phyloP scores from a whole-genome alignment of 2,888 invertebrate species.

The Limenitis camilla region DNA sequence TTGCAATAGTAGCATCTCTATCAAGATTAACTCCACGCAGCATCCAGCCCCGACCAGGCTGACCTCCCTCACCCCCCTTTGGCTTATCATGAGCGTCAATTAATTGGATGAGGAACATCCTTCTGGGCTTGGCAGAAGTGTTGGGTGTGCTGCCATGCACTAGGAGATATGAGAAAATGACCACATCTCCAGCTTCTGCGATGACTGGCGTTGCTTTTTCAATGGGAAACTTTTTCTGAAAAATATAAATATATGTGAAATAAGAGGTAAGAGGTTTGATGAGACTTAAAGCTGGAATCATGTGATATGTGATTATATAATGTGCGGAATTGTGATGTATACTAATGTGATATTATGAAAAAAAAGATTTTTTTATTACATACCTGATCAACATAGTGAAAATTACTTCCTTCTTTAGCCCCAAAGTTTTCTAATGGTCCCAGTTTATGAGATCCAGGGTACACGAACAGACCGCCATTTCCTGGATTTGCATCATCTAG shows the following conservation, averaged over 20 bases:
- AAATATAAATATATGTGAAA: too few species aligned
- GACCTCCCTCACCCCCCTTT: conserved; percentile 47
- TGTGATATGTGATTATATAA: too few species aligned
- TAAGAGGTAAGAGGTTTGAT: too few species aligned
- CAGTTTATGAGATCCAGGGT: conserved; percentile 74
- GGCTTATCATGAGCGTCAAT: conserved; percentile 72
- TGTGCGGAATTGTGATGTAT: too few species aligned
- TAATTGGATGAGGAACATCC: conserved; percentile 73
- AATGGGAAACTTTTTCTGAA: conserved; percentile 59
- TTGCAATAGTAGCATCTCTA: conserved; percentile 43
- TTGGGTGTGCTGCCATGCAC: conserved; percentile 75
- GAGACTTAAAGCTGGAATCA: too few species aligned
- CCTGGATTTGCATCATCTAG: conserved; percentile 72
- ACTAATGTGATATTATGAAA: too few species aligned
- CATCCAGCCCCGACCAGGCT: conserved; percentile 72
- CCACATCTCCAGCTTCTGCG: conserved; percentile 71
- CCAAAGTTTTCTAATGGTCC: conserved; percentile 72
- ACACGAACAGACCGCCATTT: conserved; percentile 75
- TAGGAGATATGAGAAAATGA: conserved; percentile 74
- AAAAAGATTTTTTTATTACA: background rate
- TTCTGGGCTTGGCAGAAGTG: conserved; percentile 51
- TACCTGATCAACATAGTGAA: conserved; percentile 68
- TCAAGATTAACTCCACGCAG: conserved; percentile 64
- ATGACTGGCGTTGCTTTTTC: conserved; percentile 64
- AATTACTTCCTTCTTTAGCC: conserved; percentile 47